Percentiles rank a stretch among this genome's conserved stretches.
Evolutionary conservation across 2,888 invertebrate species (phyloP).

Genomic region (Trypoxylon attenuatum): DNA sequence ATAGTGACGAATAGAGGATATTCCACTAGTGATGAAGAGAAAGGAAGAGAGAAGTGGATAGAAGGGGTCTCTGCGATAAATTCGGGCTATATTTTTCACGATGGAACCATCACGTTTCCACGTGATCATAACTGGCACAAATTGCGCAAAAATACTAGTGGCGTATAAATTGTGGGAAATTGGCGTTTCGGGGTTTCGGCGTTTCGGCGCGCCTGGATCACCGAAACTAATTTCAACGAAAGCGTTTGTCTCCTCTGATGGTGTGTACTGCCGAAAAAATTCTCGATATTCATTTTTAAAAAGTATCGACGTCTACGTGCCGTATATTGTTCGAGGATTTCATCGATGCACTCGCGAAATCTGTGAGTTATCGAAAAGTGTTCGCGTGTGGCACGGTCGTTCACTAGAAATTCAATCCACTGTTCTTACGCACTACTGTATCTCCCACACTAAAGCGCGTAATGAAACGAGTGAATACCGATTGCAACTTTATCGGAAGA

Average conservation of each 20-base stretch:
- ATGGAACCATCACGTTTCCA: slow-evolving; percentile 55
- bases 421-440: too few species aligned
- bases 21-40: slow-evolving; percentile 41
- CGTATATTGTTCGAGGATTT: not conserved
- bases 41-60: slow-evolving; percentile 28
- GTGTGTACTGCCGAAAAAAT: slow-evolving; percentile 27
- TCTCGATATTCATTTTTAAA: slow-evolving; percentile 25
- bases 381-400: too few species aligned
- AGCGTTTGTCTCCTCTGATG: slow-evolving; percentile 51
- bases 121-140: slow-evolving; percentile 64
- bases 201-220: slow-evolving; percentile 46
- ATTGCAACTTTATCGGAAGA: too few species aligned
- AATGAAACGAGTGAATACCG: too few species aligned
- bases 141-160: slow-evolving; percentile 65
- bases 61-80: slow-evolving; percentile 60
- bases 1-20: slow-evolving; percentile 54
- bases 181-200: too few species aligned
- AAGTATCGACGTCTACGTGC: not conserved
- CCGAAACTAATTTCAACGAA: slow-evolving; percentile 59
- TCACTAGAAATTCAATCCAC: too few species aligned
- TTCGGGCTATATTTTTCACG: slow-evolving; percentile 62
- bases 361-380: too few species aligned
- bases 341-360: not conserved
- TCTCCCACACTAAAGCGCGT: too few species aligned
- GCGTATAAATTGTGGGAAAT: slow-evolving; percentile 60